Conservation (phyloP, 2,797 vertebrate genomes). For the Xenops minutus region DNA sequence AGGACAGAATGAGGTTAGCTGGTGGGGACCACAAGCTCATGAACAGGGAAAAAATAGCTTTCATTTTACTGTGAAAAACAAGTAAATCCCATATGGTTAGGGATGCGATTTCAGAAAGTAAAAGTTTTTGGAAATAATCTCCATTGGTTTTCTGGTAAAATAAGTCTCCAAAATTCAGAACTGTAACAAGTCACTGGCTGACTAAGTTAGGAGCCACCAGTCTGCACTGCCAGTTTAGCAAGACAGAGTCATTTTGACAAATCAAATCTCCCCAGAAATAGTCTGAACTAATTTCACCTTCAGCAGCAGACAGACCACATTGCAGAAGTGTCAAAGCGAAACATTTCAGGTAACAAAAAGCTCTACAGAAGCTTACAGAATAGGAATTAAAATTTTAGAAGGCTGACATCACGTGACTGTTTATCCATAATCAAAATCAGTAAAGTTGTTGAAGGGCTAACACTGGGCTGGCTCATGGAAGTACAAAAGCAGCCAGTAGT, state of each 20-base stretch:
- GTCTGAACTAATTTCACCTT: not conserved
- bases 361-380: not conserved
- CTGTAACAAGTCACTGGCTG: not conserved
- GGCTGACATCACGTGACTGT: not conserved
- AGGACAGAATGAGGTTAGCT: not conserved
- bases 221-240: not conserved
- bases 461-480: not conserved
- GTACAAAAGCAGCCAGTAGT: not conserved
- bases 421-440: not conserved
- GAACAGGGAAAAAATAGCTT: not conserved
- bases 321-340: not conserved
- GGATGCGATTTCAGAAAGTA: not conserved
- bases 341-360: not conserved
- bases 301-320: not conserved
- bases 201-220: not conserved
- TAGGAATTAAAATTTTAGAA: not conserved
- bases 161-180: not conserved
- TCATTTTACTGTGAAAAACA: not conserved
- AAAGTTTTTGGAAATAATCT: not conserved
- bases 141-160: not conserved
- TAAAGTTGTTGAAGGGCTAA: not conserved
- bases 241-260: not conserved
- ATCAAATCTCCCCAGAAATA: not conserved
- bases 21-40: not conserved
- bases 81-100: not conserved